Evolutionary conservation across 2,888 invertebrate species (phyloP), one percentile per base, ranked within the genome.

Genomic region (Sesia apiformis): DNA sequence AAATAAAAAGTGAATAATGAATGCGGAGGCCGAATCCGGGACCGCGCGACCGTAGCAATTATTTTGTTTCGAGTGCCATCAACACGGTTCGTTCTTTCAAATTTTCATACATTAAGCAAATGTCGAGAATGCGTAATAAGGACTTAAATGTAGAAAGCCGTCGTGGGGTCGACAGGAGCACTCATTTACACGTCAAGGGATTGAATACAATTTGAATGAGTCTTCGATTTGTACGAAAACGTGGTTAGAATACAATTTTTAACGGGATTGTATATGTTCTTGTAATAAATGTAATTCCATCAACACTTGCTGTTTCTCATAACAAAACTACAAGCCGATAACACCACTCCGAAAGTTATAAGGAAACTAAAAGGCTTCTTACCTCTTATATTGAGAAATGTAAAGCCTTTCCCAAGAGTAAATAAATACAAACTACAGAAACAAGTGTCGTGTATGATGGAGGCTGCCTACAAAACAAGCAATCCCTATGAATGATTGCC

Each of bases 1-100:
- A 83, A 88, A 87, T 85, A 86, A 86, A 87, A 89, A 85, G 87
- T 87, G 87, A 88, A 88, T 89, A 89, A 88, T 87, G 86, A 87
- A 87, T 85, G 86, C 79, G 77, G 80, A 81, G 84, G 81, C 83
- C 84, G 76, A 86, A 82, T 78, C 83, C 76, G 75, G 80, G 83
- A 80, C 83, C 83, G 79, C 79, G 84, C 81, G 83, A 84, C 85
- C 84, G 85, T 80, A 84, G 84, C 86, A 88, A 88, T 89, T 88
- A 89, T 88, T 87, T 87, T 84, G 87, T 88, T 86, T 88, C 77
- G 86, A 89, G 89, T 81, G 77, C 84, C 88, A 88, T 88, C 89
- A 87, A 84, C 88, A 82, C 81, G 83, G 84, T 84, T 80, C 82
- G 84, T 85, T 88, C 86, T 88, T 89, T 84, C 72, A 83, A 86